phyloP scores from a whole-genome alignment of 2,888 invertebrate genomes.

The Ferrisia virgata region DNA sequence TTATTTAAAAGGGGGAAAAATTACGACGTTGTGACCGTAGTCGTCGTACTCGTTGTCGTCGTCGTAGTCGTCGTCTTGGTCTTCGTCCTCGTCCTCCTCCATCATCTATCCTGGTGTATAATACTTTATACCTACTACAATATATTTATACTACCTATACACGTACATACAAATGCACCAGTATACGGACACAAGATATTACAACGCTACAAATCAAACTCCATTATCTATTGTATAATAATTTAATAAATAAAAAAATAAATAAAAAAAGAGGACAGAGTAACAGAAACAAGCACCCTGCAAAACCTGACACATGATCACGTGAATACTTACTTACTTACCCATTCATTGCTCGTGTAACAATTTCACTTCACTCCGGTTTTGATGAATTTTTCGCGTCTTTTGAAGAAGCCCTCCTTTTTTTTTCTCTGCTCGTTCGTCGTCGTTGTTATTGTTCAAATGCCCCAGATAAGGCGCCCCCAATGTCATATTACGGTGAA shows the following conservation, averaged over 20 bases:
- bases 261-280: not conserved
- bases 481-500: not conserved
- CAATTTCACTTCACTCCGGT: not conserved
- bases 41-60: not conserved
- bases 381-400: not conserved
- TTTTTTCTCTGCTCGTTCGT: not conserved
- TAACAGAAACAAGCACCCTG: not conserved
- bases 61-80: not conserved
- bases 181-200: not conserved
- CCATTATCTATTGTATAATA: slow-evolving; percentile 43
- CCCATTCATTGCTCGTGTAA: not conserved
- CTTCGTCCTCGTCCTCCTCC: too few species aligned
- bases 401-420: not conserved
- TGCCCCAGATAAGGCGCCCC: not conserved
- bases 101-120: too few species aligned
- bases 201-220: slow-evolving; percentile 44
- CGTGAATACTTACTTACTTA: not conserved
- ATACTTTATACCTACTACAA: too few species aligned
- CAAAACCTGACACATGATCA: not conserved
- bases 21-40: slow-evolving; percentile 44
- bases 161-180: too few species aligned
- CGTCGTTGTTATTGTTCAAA: not conserved
- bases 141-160: not conserved
- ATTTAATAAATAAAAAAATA: slow-evolving; percentile 39
- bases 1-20: slow-evolving; percentile 41